Conservation (phyloP, 2,797 vertebrate genomes). For the Saguinus oedipus region DNA sequence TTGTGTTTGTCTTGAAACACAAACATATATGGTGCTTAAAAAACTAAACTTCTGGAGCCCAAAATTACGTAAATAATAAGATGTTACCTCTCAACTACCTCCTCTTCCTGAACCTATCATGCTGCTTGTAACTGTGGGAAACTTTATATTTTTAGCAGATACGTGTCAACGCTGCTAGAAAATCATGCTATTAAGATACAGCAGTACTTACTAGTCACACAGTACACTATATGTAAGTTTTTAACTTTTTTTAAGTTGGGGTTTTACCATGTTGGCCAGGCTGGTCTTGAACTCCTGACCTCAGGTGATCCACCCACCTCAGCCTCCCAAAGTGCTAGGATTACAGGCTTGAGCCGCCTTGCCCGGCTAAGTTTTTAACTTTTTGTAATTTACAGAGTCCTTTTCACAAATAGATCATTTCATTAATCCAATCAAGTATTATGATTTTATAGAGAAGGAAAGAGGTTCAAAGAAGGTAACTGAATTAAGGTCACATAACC, state of each 20-base stretch:
- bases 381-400: not conserved
- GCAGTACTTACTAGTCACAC: not conserved
- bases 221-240: not conserved
- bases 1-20: not conserved
- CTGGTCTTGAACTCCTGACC: too few relatives aligned
- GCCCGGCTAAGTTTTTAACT: not conserved
- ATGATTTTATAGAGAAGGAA: conserved; percentile 5
- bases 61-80: not conserved
- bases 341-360: too few relatives aligned
- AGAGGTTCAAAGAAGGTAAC: not conserved
- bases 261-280: too few relatives aligned
- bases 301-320: too few relatives aligned
- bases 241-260: not conserved
- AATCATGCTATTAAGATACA: not conserved
- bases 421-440: not conserved
- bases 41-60: not conserved
- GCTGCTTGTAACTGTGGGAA: not conserved
- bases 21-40: not conserved
- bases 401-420: conserved; percentile 34
- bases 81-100: not conserved
- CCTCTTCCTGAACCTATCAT: not conserved
- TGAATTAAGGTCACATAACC: not conserved
- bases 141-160: not conserved
- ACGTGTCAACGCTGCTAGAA: not conserved
- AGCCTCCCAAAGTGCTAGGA: too few relatives aligned